These are phyloP conservation scores for Thalassarche chlororhynchos DNA, from an alignment of 2,113 vertebrate species.

Conservation along the genomic window DNA sequence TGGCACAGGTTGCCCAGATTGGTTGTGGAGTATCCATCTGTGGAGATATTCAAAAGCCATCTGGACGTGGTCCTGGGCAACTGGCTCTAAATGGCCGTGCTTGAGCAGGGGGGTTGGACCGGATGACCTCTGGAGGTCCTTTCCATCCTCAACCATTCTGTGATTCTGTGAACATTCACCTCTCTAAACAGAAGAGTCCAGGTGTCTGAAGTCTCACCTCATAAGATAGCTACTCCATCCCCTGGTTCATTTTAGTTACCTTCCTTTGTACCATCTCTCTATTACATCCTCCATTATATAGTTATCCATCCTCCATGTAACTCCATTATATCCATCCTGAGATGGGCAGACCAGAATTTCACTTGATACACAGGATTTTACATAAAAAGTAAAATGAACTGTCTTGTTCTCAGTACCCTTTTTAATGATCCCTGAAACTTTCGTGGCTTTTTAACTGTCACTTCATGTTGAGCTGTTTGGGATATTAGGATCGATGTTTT, in stretches of 20 bases:
- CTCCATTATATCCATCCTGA: background rate
- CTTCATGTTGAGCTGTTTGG: background rate
- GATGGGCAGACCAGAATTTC: background rate
- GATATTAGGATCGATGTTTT: background rate
- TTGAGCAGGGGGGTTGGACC: background rate
- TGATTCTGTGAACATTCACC: background rate
- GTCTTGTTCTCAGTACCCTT: background rate
- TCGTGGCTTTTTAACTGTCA: background rate
- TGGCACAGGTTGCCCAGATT: background rate
- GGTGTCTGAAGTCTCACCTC: background rate
- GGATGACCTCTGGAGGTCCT: background rate
- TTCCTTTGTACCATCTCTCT: background rate
- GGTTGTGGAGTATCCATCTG: background rate
- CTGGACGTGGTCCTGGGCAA: background rate
- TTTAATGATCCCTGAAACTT: background rate
- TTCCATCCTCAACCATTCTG: background rate
- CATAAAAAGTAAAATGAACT: background rate
- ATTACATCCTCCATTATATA: background rate
- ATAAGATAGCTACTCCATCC: background rate
- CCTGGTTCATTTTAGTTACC: background rate
- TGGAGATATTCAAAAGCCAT: background rate
- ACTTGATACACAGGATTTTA: background rate
- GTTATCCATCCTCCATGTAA: background rate
- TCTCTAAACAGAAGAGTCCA: background rate
- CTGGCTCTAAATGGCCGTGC: background rate